Base-by-base conservation (phyloP, 2,797 vertebrate genomes). In the Eospalax fontanierii region DNA sequence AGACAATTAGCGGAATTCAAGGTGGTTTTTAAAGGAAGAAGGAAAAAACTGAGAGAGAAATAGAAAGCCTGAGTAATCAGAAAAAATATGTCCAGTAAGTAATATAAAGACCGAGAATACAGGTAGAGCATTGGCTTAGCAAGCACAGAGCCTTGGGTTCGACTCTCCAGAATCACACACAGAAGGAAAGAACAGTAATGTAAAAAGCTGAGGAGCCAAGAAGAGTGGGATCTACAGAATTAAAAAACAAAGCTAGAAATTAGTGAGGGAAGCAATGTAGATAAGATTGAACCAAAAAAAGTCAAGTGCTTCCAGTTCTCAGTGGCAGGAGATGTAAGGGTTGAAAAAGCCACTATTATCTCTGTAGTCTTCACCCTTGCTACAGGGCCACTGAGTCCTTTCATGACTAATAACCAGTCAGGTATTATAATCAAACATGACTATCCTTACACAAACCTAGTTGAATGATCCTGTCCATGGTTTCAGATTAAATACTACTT, bases 401-500 rank as follows among this genome's bases (percentile, higher is more conserved):
- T 75, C 21, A 6, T 35, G 68, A 78, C 38, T 57, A 63, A 93
- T 8, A 10, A 74, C 63, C 74, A 91, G 9, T 21, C 59, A 71
- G 3, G 63, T 80, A 10, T 46, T 91, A 30, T 11, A 71, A 19
- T 79, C 33, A 78, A 85, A 68, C 19, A 30, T n/a, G 2, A n/a
- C 63, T 75, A 28, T 54, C 33, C 33, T 68, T 63, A 54, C 0
- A 33, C 54, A 91, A 68, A 18, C 10, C 43, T 50, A 40, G 38
- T 6, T 73, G 54, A 43, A 40, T 66, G 35, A 86, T 70, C 68
- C n/a, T 19, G 6, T 68, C 28, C 24, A 35, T 11, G 3, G 30
- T 40, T 89, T 85, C 84, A 73, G 30, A 86, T 61, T 92, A 92
- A 96, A 89, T 12, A 90, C 81, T 68, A 86, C 12, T 9, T 59